Conservation (phyloP, 2,797 vertebrate genomes). For the Pelodytes ibericus region DNA sequence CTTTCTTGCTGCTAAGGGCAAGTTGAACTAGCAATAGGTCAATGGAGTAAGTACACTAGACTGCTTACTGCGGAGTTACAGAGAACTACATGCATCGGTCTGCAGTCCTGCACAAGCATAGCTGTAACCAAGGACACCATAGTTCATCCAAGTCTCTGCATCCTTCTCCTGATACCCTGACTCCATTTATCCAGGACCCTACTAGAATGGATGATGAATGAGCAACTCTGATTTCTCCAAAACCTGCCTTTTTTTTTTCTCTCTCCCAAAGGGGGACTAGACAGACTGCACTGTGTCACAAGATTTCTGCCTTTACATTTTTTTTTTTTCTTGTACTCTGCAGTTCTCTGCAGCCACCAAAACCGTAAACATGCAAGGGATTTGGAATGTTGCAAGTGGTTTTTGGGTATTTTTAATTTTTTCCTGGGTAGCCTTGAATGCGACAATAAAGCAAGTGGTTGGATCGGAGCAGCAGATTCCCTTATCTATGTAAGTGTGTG, state of each 20-base stretch:
- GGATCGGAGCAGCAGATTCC: conserved; percentile 93
- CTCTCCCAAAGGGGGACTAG: too few species aligned
- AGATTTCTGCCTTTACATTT: conserved; percentile 53
- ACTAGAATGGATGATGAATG: conserved; percentile 62
- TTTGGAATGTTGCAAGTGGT: conserved; percentile 68
- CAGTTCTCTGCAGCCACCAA: conserved; percentile 51
- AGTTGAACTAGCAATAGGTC: conserved; percentile 71
- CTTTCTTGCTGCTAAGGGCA: conserved; percentile 67
- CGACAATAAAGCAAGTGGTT: conserved; percentile 74
- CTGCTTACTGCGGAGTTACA: conserved; percentile 78
- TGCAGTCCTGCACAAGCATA: conserved; percentile 70
- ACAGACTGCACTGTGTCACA: neutral
- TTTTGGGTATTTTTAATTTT: conserved; percentile 72
- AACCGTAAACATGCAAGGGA: conserved; percentile 76
- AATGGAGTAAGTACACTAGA: conserved; percentile 70
- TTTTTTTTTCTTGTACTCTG: too few species aligned
- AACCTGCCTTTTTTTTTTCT: conserved; percentile 55
- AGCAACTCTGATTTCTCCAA: conserved; percentile 68
- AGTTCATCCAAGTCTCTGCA: conserved; percentile 72
- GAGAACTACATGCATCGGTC: conserved; percentile 71
- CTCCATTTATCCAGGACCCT: conserved; percentile 57
- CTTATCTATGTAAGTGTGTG: conserved; percentile 92
- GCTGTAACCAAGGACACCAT: conserved; percentile 71
- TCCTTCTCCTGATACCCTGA: conserved; percentile 60
- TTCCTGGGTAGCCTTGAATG: conserved; percentile 79